phyloP scores from a whole-genome alignment of 2,113 vertebrate genomes.

The Aphyosemion australe region DNA sequence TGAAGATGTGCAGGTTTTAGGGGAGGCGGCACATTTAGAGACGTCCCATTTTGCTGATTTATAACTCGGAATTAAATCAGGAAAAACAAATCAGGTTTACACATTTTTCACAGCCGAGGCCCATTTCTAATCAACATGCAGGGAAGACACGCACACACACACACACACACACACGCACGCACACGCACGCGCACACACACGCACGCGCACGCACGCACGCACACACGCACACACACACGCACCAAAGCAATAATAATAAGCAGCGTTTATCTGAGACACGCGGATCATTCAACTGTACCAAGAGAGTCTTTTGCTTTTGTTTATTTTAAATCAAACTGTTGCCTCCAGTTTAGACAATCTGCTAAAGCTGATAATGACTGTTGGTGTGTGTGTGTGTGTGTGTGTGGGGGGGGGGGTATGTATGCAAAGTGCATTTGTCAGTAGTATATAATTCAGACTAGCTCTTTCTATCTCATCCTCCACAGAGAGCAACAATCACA shows the following conservation, averaged over 20 bases:
- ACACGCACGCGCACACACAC: too few relatives aligned
- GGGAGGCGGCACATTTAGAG: background rate
- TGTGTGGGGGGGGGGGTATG: constrained; percentile 41
- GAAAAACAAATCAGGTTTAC: background rate
- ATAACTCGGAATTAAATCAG: background rate
- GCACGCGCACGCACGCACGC: too few relatives aligned
- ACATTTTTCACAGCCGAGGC: background rate
- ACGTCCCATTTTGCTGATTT: background rate
- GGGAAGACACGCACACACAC: background rate
- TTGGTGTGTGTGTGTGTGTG: constrained; percentile 4
- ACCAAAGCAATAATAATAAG: constrained; percentile 1
- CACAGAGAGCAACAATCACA: constrained; percentile 36
- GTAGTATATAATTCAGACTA: constrained; percentile 44
- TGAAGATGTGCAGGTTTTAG: background rate
- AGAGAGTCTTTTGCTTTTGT: background rate
- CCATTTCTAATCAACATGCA: constrained; percentile 20
- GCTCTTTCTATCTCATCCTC: constrained; percentile 4
- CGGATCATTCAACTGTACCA: background rate
- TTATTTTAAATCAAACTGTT: constrained; percentile 35
- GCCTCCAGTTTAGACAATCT: constrained; percentile 52
- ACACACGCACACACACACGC: too few relatives aligned
- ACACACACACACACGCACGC: too few relatives aligned
- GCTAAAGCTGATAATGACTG: constrained; percentile 62
- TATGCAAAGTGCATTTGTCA: constrained; percentile 39
- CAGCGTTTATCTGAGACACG: constrained; percentile 47